A percentile compares a stretch with the other conserved stretches of the same genome.
These are phyloP conservation scores for Kryptolebias marmoratus DNA, from an alignment of 2,113 vertebrate species.

Conservation along the genomic window DNA sequence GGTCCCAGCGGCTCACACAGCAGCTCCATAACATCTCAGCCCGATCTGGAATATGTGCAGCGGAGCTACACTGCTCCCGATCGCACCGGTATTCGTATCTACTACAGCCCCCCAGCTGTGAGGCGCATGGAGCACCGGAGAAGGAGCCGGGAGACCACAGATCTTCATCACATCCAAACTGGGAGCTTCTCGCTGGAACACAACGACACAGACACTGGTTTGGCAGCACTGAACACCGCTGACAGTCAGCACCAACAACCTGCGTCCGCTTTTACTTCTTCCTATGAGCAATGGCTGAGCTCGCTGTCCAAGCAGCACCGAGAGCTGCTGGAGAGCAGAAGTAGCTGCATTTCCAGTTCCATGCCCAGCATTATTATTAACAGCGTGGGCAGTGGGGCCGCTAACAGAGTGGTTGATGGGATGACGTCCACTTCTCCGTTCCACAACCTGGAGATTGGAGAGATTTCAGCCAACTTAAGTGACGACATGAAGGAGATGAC, in stretches of 20 bases:
- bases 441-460: conserved; percentile 84
- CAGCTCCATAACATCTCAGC: conserved; percentile 75
- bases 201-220: background rate
- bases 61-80: conserved; percentile 94
- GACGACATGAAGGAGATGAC: conserved; percentile 99
- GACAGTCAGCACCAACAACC: conserved; percentile 47
- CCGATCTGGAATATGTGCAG: conserved; percentile 85
- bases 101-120: conserved; percentile 93
- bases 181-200: conserved; percentile 26
- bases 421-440: conserved; percentile 76
- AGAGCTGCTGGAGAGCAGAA: conserved; percentile 85
- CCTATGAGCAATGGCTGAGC: conserved; percentile 92
- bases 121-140: conserved; percentile 82
- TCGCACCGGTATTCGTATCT: conserved; percentile 95
- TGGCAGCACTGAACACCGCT: background rate
- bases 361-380: conserved; percentile 44
- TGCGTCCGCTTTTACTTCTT: conserved; percentile 53
- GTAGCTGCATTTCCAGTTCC: conserved; percentile 50
- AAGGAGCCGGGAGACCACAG: conserved; percentile 45
- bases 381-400: conserved; percentile 4
- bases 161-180: conserved; percentile 26
- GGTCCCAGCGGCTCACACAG: conserved; percentile 79
- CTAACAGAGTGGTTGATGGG: conserved; percentile 50
- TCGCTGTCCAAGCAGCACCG: conserved; percentile 91
- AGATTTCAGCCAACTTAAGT: conserved; percentile 94